phyloP scores from a whole-genome alignment of 2,797 vertebrate species.

The Pantherophis alleghaniensis region DNA sequence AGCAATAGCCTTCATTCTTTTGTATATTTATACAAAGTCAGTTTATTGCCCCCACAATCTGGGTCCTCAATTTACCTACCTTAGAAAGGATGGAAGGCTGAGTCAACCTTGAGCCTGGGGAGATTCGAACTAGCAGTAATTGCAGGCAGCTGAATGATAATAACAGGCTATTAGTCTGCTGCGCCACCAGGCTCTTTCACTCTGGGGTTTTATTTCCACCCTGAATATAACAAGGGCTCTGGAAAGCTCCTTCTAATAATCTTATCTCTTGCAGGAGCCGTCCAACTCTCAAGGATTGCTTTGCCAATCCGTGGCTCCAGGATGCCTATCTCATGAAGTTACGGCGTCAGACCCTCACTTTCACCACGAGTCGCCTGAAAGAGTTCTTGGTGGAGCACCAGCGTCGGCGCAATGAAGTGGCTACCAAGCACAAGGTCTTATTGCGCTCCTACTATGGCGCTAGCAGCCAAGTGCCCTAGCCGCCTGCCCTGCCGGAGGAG shows the following conservation, averaged over 20 bases:
- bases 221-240: too few relatives aligned
- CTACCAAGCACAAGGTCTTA: constrained; percentile 97
- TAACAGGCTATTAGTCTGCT: too few relatives aligned
- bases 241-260: not conserved
- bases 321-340: constrained; percentile 97
- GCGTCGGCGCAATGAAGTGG: constrained; percentile 74
- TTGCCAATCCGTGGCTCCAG: constrained; percentile 93
- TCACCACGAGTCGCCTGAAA: constrained; percentile 94
- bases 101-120: too few relatives aligned
- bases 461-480: constrained; percentile 74
- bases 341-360: constrained; percentile 94
- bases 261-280: constrained; percentile 80
- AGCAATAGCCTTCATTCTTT: too few relatives aligned
- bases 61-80: too few relatives aligned
- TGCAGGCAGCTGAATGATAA: too few relatives aligned
- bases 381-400: constrained; percentile 95
- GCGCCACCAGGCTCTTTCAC: not conserved
- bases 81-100: too few relatives aligned
- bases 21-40: too few relatives aligned
- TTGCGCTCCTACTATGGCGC: constrained; percentile 91
- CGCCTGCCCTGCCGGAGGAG: constrained; percentile 47
- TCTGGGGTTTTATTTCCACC: not conserved
- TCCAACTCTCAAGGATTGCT: constrained; percentile 92
- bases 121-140: too few relatives aligned
- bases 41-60: too few relatives aligned